Percentiles rank a stretch among this genome's conserved stretches.
phyloP scores from a whole-genome alignment of 2,113 vertebrate genomes.

The Prietella phreatophila region DNA sequence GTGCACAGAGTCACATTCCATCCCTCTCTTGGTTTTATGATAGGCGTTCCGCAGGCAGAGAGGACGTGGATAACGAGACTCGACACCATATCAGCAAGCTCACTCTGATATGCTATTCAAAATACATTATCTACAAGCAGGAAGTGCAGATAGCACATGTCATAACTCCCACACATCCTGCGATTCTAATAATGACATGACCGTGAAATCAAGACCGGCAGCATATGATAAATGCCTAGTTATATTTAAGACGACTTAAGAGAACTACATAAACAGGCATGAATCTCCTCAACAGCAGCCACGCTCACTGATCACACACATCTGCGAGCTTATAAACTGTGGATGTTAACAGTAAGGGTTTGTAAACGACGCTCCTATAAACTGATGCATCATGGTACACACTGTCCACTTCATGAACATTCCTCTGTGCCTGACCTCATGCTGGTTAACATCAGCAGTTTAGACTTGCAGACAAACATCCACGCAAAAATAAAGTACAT shows the following conservation, averaged over 20 bases:
- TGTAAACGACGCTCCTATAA: constrained; percentile 26
- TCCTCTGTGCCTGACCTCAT: constrained; percentile 15
- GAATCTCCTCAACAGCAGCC: constrained; percentile 24
- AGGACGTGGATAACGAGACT: background rate
- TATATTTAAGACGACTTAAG: background rate
- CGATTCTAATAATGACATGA: background rate
- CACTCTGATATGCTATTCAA: constrained; percentile 6
- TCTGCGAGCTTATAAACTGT: constrained; percentile 24
- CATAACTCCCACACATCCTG: constrained; percentile 24
- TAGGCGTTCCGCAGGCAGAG: constrained; percentile 16
- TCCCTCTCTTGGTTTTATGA: constrained; percentile 1
- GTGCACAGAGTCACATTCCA: constrained; percentile 20
- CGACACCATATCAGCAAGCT: background rate
- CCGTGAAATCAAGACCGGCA: background rate
- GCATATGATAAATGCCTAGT: background rate
- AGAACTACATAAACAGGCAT: constrained; percentile 19
- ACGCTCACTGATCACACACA: background rate
- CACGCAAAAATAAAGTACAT: background rate
- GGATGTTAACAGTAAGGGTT: constrained; percentile 1
- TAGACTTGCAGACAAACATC: constrained; percentile 17
- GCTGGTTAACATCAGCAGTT: constrained; percentile 9
- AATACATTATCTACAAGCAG: constrained; percentile 20
- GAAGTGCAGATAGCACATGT: constrained; percentile 3
- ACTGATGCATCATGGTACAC: background rate
- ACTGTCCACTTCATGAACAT: constrained; percentile 1